Evolutionary conservation across 2,797 vertebrate genomes (phyloP), one percentile per base, ranked within the genome.

Genomic region (Thamnophis elegans): DNA sequence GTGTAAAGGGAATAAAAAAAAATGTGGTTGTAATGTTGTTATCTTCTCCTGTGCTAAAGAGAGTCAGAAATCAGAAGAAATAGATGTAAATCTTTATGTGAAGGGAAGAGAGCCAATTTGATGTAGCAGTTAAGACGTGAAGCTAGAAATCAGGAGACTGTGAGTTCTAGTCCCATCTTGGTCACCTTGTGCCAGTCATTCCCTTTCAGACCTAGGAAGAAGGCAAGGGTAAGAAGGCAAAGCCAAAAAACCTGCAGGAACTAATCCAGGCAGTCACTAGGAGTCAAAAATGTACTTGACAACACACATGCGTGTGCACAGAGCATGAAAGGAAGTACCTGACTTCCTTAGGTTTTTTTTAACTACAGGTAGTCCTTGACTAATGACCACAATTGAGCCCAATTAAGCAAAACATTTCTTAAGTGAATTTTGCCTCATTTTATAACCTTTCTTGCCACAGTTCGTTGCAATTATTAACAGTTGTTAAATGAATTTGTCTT

Each of bases 1-100:
- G 55, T 56, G 55, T 18, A 56, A 56, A 59, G 58, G 20, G 58
- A 25, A 59, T 2, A 59, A 25, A 59, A 20, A 59, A 59, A 59
- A 59, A 6, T 59, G 58, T 59, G 58, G 20, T 59, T 59, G 58
- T 59, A 59, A 59, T 22, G 58, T 56, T 20, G 2, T 55, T 55
- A 20, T 58, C 56, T 59, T 59, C 58, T 59, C 8, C 58, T 59
- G 20, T 25, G 7, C 20, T 59, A 59, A 59, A 59, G 58, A 59
- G 58, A 6, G 20, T 59, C 20, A 59, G 58, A 59, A 59, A 22
- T 59, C 58, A 59, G 58, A 59, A 22, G 58, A 59, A 59, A 59
- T 59, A 59, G 58, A 65, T 65, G 99, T 99, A 97, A 98, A 98
- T 96, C 82, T 55, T 94, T 92, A 13, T 54, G 16, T 90, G 91